These are phyloP conservation scores for Rhinatrema bivittatum DNA, from an alignment of 2,797 vertebrate genomes.

Conservation along the genomic window DNA sequence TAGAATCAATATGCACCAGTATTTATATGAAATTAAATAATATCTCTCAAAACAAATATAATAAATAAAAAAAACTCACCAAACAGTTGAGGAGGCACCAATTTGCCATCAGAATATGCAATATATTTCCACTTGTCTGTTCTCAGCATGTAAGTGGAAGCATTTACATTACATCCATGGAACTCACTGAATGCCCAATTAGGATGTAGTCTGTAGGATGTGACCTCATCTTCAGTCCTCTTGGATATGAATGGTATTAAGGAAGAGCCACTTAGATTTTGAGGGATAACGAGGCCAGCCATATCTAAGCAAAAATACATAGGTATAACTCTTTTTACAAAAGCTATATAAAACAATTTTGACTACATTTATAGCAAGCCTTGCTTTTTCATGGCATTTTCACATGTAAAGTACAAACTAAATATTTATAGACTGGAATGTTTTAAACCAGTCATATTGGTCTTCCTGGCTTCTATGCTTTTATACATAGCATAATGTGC, in stretches of 20 bases:
- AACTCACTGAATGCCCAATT: slow-evolving; percentile 87
- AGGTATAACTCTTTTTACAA: neutral
- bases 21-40: too few relatives aligned
- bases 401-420: too few relatives aligned
- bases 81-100: slow-evolving; percentile 79
- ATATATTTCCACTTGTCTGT: slow-evolving; percentile 82
- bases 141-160: slow-evolving; percentile 90
- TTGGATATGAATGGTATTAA: slow-evolving; percentile 61
- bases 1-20: too few relatives aligned
- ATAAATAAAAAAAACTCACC: slow-evolving; percentile 59
- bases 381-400: too few relatives aligned
- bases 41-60: too few relatives aligned
- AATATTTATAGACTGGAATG: too few relatives aligned
- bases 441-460: too few relatives aligned
- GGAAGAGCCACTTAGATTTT: slow-evolving; percentile 79
- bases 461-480: too few relatives aligned
- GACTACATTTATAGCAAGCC: too few relatives aligned
- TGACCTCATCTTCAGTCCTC: slow-evolving; percentile 1
- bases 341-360: too few relatives aligned
- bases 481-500: too few relatives aligned
- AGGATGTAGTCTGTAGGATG: slow-evolving; percentile 29
- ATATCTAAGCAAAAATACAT: slow-evolving; percentile 56
- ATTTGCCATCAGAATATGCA: slow-evolving; percentile 72
- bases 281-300: slow-evolving; percentile 57
- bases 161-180: slow-evolving; percentile 87